These are phyloP conservation scores for Drosophila nr. perissopoda DNA, from an alignment of 2,888 invertebrate genomes.

Conservation along the genomic window DNA sequence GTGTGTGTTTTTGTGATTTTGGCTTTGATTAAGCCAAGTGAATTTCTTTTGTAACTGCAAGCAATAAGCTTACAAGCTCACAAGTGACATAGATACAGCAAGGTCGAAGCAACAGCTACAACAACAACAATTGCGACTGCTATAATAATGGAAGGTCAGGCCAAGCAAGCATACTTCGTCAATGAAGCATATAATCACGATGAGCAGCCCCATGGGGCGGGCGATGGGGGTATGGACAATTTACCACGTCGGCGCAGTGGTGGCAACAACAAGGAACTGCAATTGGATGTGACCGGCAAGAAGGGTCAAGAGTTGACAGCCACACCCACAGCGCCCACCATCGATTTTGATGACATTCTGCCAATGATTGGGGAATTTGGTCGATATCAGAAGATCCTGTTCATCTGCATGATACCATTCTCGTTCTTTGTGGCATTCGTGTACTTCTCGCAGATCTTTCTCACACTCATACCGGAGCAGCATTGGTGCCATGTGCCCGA, in stretches of 20 bases:
- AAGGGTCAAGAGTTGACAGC: constrained; percentile 36
- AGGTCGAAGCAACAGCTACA: constrained; percentile 27
- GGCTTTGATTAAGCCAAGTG: constrained; percentile 47
- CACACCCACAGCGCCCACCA: constrained; percentile 45
- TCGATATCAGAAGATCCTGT: constrained; percentile 92
- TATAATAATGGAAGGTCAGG: constrained; percentile 69
- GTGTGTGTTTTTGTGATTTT: constrained; percentile 3
- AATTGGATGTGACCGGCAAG: constrained; percentile 61
- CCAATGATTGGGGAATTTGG: constrained; percentile 95
- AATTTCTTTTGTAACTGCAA: constrained; percentile 59
- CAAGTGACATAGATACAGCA: constrained; percentile 61
- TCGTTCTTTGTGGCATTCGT: constrained; percentile 95
- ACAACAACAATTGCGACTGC: constrained; percentile 5
- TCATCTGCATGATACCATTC: constrained; percentile 94
- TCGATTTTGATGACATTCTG: constrained; percentile 93
- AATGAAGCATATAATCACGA: constrained; percentile 75
- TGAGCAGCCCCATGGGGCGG: constrained; percentile 50
- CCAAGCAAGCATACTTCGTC: constrained; percentile 76
- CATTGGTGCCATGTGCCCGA: constrained; percentile 94
- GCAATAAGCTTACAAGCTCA: constrained; percentile 19
- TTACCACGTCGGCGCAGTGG: constrained; percentile 79
- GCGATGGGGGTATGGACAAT: constrained; percentile 49
- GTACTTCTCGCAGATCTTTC: constrained; percentile 95
- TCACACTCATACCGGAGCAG: constrained; percentile 91
- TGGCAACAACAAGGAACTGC: constrained; percentile 74